A percentile compares a stretch with the other conserved stretches of the same genome.
Conservation (phyloP, 2,888 invertebrate genomes). For the Ditylenchus weischeri region DNA sequence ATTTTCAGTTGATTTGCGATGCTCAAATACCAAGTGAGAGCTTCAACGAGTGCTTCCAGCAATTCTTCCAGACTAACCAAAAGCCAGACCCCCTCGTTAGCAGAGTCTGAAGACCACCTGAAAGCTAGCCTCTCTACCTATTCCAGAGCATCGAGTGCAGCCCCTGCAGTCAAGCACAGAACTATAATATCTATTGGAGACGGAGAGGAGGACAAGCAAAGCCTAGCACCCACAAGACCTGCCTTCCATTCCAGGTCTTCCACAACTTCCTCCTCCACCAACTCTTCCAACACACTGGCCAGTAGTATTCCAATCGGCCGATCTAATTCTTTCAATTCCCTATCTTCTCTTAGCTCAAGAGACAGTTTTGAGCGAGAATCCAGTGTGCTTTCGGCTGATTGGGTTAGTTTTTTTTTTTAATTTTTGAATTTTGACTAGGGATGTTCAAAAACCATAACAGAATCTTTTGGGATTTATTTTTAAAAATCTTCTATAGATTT, state of each 20-base stretch:
- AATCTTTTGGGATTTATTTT: neutral
- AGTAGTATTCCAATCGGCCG: neutral
- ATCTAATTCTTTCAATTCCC: neutral
- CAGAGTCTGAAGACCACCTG: too few species aligned
- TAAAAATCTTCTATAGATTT: too few species aligned
- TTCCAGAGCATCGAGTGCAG: too few species aligned
- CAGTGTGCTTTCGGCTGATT: neutral
- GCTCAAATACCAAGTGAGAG: constrained; percentile 42
- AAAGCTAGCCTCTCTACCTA: too few species aligned
- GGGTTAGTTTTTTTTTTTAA: neutral
- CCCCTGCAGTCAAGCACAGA: neutral
- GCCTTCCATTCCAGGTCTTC: neutral
- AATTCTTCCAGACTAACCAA: too few species aligned
- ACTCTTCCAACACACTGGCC: neutral
- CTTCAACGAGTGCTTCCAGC: constrained; percentile 2
- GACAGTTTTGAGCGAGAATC: constrained; percentile 7
- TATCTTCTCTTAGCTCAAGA: neutral
- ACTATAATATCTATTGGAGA: constrained; percentile 7
- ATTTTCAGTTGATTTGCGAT: constrained; percentile 19
- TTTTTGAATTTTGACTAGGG: neutral
- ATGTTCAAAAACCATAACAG: too few species aligned
- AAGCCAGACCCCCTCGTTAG: too few species aligned
- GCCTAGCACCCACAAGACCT: neutral
- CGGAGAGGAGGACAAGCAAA: neutral
- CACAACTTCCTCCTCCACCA: neutral